Evolutionary conservation across 23 tunicate species (phyloP).

Genomic region (Halocynthia aurantium): DNA sequence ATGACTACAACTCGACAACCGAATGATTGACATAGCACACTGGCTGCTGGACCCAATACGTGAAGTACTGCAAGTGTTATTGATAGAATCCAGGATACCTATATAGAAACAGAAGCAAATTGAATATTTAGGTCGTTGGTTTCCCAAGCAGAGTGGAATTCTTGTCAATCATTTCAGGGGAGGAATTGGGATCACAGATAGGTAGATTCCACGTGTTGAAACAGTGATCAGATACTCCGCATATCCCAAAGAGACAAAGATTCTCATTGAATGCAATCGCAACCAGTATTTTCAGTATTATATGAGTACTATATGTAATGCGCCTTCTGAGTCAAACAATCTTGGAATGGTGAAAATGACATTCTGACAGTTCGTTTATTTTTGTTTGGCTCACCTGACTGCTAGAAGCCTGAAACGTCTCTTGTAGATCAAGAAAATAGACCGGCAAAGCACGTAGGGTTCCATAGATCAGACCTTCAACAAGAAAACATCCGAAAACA

Average conservation of each 20-base stretch:
- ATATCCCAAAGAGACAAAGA: too few relatives aligned
- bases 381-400: constrained; percentile 10
- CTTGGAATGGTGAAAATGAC: too few relatives aligned
- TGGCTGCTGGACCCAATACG: constrained; percentile 18
- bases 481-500: constrained; percentile 28
- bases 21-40: constrained; percentile 14
- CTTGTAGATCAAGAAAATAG: constrained; percentile 30
- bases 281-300: too few relatives aligned
- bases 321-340: too few relatives aligned
- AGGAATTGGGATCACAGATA: background rate
- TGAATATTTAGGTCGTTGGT: too few relatives aligned
- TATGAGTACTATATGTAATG: too few relatives aligned
- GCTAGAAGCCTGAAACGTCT: constrained; percentile 24
- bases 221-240: background rate
- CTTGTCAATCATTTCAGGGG: too few relatives aligned
- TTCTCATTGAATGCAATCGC: too few relatives aligned
- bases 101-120: background rate
- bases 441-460: constrained; percentile 26
- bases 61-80: constrained; percentile 29
- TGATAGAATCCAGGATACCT: constrained; percentile 41
- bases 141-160: too few relatives aligned
- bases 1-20: constrained; percentile 25
- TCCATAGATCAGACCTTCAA: constrained; percentile 34
- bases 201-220: background rate
- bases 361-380: too few relatives aligned